Conservation (phyloP, 2,113 vertebrate genomes). For the Tychaedon coryphoeus region DNA sequence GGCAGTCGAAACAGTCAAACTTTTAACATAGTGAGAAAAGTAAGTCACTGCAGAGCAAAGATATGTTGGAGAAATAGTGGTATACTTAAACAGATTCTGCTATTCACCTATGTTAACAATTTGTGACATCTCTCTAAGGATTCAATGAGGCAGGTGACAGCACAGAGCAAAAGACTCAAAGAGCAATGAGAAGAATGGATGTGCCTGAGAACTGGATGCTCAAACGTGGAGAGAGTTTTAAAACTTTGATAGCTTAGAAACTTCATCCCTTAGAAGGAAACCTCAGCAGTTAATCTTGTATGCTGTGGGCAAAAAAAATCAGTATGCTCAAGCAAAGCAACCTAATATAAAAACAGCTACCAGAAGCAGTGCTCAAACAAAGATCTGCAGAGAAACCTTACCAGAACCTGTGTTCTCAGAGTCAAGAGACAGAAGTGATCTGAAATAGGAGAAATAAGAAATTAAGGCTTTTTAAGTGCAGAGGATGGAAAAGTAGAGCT, state of each 20-base stretch:
- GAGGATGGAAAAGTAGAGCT: neutral
- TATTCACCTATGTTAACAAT: neutral
- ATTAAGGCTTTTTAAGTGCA: neutral
- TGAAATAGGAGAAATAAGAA: neutral
- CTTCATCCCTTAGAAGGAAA: neutral
- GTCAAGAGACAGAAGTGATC: neutral
- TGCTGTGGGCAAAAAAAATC: neutral
- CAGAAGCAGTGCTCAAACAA: neutral
- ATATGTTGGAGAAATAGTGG: neutral
- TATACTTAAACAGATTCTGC: neutral
- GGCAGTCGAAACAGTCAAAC: neutral
- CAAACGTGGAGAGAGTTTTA: neutral
- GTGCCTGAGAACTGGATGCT: neutral
- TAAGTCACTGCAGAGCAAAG: neutral
- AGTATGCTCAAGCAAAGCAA: neutral
- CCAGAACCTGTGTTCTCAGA: neutral
- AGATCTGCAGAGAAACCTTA: neutral
- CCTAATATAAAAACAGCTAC: neutral
- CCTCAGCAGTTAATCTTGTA: neutral
- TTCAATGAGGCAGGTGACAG: neutral
- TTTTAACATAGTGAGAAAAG: neutral
- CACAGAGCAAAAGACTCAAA: neutral
- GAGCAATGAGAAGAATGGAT: neutral
- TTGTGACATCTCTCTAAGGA: neutral
- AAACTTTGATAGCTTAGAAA: neutral